Percentiles rank a stretch among this genome's conserved stretches.
Conservation (phyloP, 2,797 vertebrate species). For the Rhadinocentrus ornatus region DNA sequence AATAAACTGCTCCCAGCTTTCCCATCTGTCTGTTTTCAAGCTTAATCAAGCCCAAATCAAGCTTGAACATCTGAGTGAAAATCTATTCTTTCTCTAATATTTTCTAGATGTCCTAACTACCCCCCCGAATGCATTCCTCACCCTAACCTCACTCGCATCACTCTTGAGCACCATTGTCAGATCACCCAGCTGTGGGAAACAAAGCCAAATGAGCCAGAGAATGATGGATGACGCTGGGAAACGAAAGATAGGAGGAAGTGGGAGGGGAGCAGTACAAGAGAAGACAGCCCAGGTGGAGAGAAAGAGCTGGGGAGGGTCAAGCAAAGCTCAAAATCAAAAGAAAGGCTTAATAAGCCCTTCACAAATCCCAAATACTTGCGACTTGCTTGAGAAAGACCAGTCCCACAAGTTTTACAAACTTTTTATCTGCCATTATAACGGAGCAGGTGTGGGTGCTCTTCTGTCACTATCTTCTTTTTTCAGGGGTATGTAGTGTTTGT, state of each 20-base stretch:
- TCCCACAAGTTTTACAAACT: conserved; percentile 36
- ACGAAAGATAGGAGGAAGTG: conserved; percentile 54
- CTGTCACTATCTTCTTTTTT: conserved; percentile 21
- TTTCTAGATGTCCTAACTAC: too few relatives aligned
- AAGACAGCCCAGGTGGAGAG: conserved; percentile 57
- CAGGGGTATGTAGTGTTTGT: not conserved
- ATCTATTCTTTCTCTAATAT: not conserved
- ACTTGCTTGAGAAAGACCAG: conserved; percentile 36
- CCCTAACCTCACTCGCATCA: conserved; percentile 38
- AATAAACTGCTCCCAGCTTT: conserved; percentile 19
- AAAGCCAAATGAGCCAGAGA: conserved; percentile 81
- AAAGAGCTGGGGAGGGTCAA: conserved; percentile 13
- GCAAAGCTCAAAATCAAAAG: conserved; percentile 22
- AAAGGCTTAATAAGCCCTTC: conserved; percentile 15
- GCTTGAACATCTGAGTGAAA: conserved; percentile 14
- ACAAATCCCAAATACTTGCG: conserved; percentile 43
- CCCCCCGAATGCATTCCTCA: not conserved
- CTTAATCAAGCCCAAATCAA: conserved; percentile 20
- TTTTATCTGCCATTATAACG: conserved; percentile 42
- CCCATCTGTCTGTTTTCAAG: conserved; percentile 17
- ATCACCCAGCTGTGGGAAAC: conserved; percentile 81
- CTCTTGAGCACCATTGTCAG: conserved; percentile 75
- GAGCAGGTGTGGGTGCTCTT: conserved; percentile 4
- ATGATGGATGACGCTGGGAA: conserved; percentile 84
- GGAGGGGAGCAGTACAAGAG: not conserved